Evolutionary conservation across 2,797 vertebrate species (phyloP).

Genomic region (Gymnothorax javanicus): DNA sequence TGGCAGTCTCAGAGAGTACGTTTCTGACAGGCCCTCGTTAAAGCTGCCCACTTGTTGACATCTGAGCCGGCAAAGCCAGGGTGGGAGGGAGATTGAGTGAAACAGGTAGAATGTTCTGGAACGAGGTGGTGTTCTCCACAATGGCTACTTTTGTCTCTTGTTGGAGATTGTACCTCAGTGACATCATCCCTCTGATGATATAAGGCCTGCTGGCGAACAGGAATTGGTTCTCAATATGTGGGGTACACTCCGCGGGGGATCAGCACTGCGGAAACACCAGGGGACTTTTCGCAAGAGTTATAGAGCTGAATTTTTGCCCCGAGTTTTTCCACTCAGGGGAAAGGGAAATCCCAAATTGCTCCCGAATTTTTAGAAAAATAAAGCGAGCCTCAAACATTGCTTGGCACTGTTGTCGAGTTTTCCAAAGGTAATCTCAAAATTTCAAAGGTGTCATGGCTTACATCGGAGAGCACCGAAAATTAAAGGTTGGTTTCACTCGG

Average conservation of each 20-base stretch:
- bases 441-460: not conserved
- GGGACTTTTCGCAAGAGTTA: not conserved
- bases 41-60: slow-evolving; percentile 8
- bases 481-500: not conserved
- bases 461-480: not conserved
- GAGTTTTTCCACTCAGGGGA: not conserved
- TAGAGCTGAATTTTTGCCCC: not conserved
- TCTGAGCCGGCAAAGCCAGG: not conserved
- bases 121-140: not conserved
- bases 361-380: slow-evolving; percentile 17
- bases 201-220: not conserved
- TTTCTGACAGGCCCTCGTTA: slow-evolving; percentile 5
- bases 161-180: slow-evolving; percentile 18
- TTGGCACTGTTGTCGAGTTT: slow-evolving; percentile 5
- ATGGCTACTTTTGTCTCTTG: slow-evolving; percentile 14
- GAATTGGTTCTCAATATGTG: slow-evolving; percentile 26
- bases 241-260: slow-evolving; percentile 6
- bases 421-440: not conserved
- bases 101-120: not conserved
- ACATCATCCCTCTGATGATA: slow-evolving; percentile 19
- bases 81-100: slow-evolving; percentile 17
- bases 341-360: not conserved
- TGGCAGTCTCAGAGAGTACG: not conserved
- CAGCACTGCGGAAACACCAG: not conserved
- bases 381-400: not conserved